Evolutionary conservation across 2,113 vertebrate genomes (phyloP).

Genomic region (Lonchura striata): DNA sequence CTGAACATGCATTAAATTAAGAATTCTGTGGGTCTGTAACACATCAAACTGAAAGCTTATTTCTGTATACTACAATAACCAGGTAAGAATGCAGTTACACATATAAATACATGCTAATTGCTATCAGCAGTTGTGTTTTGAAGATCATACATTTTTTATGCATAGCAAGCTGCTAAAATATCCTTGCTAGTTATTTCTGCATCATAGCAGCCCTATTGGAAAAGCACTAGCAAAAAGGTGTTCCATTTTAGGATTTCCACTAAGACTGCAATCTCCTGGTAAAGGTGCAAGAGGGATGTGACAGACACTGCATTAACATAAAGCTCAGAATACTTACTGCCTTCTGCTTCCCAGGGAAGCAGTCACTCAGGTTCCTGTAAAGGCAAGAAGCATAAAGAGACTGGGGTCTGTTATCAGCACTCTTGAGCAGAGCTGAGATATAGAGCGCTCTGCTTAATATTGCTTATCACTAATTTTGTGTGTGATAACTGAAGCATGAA

Average conservation of each 20-base stretch:
- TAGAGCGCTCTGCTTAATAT: conserved; percentile 45
- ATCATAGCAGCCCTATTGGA: not conserved
- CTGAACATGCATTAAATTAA: not conserved
- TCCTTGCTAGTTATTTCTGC: not conserved
- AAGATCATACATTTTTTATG: not conserved
- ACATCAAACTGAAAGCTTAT: not conserved
- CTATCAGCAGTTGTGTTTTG: not conserved
- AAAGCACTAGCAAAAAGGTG: not conserved
- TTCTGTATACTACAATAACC: not conserved
- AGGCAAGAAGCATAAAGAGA: not conserved
- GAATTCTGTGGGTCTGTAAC: not conserved
- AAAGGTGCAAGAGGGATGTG: conserved; percentile 29
- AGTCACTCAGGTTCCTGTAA: not conserved
- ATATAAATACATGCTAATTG: conserved; percentile 21
- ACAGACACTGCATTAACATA: conserved; percentile 28
- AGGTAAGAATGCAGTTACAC: conserved; percentile 24
- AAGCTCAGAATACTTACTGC: not conserved
- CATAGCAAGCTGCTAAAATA: not conserved
- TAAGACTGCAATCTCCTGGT: not conserved
- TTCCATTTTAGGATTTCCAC: not conserved
- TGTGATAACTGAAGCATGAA: conserved; percentile 57
- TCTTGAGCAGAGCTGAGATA: not conserved
- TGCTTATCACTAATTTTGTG: conserved; percentile 51
- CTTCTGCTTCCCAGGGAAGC: conserved; percentile 19
- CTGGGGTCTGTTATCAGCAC: conserved; percentile 18